Evolutionary conservation across 1,140 invertebrate species (phyloP).

Genomic region (Drosophila santomea): DNA sequence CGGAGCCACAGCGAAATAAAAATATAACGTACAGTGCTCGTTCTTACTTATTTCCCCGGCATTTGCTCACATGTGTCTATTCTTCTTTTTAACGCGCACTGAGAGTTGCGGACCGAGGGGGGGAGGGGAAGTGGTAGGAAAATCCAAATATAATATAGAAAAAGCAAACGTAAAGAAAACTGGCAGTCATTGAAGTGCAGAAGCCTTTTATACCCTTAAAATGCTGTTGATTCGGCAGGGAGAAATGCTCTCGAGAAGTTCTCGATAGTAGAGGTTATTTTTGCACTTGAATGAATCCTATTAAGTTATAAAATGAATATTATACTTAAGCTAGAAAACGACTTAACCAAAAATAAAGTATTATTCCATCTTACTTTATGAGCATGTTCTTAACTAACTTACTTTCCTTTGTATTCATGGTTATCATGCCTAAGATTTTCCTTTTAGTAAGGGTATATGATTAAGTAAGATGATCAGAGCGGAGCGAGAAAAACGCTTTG

Average conservation of each 20-base stretch:
- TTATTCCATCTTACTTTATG: too few relatives aligned
- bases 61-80: conserved; percentile 64
- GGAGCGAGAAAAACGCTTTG: conserved; percentile 36
- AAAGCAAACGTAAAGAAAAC: conserved; percentile 33
- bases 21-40: conserved; percentile 57
- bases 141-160: conserved; percentile 24
- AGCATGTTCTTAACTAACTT: too few relatives aligned
- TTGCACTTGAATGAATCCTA: too few relatives aligned
- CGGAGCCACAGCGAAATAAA: conserved; percentile 32
- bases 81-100: conserved; percentile 54
- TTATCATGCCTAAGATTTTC: too few relatives aligned
- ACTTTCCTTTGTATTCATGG: neutral
- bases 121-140: conserved; percentile 2
- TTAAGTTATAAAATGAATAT: too few relatives aligned
- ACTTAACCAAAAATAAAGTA: too few relatives aligned
- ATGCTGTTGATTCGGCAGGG: conserved; percentile 14
- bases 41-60: conserved; percentile 56
- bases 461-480: conserved; percentile 22
- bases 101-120: conserved; percentile 14
- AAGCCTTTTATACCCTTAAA: conserved; percentile 38
- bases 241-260: neutral
- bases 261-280: neutral
- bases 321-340: too few relatives aligned
- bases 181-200: conserved; percentile 37
- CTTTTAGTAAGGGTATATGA: conserved; percentile 11